phyloP scores from a whole-genome alignment of 2,113 vertebrate species.

The Romanogobio albipinnatus region DNA sequence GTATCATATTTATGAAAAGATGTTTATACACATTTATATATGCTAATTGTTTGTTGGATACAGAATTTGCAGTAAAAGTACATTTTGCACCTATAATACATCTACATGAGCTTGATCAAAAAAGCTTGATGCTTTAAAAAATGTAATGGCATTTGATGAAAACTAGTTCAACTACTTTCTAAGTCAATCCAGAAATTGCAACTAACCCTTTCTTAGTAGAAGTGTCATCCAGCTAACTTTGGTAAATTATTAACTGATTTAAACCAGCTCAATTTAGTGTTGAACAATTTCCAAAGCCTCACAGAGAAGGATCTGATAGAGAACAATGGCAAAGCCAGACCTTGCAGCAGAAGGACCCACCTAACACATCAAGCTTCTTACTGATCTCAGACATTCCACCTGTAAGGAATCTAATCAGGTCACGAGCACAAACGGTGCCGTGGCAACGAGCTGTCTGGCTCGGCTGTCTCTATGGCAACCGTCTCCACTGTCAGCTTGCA shows the following conservation, averaged over 20 bases:
- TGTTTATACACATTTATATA: too few relatives aligned
- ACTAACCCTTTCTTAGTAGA: neutral
- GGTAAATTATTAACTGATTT: too few relatives aligned
- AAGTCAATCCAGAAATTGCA: neutral
- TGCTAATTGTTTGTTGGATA: too few relatives aligned
- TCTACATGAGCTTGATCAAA: too few relatives aligned
- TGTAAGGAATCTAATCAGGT: slow-evolving; percentile 47
- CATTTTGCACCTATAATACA: too few relatives aligned
- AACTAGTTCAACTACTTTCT: too few relatives aligned
- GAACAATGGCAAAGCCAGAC: slow-evolving; percentile 1
- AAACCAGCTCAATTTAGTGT: too few relatives aligned
- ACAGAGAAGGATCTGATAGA: neutral
- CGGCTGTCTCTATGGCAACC: slow-evolving; percentile 72
- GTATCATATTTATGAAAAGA: too few relatives aligned
- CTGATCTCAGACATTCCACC: slow-evolving; percentile 23
- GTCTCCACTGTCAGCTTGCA: slow-evolving; percentile 51
- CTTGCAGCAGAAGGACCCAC: neutral
- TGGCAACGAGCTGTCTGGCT: slow-evolving; percentile 57
- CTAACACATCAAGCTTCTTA: slow-evolving; percentile 11
- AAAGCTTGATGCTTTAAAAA: too few relatives aligned
- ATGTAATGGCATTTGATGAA: too few relatives aligned
- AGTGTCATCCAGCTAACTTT: neutral
- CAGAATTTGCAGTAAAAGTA: too few relatives aligned
- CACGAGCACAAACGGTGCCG: slow-evolving; percentile 42
- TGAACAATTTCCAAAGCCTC: too few relatives aligned